phyloP scores from a whole-genome alignment of 1,140 invertebrate species.

The Thrips palmi region DNA sequence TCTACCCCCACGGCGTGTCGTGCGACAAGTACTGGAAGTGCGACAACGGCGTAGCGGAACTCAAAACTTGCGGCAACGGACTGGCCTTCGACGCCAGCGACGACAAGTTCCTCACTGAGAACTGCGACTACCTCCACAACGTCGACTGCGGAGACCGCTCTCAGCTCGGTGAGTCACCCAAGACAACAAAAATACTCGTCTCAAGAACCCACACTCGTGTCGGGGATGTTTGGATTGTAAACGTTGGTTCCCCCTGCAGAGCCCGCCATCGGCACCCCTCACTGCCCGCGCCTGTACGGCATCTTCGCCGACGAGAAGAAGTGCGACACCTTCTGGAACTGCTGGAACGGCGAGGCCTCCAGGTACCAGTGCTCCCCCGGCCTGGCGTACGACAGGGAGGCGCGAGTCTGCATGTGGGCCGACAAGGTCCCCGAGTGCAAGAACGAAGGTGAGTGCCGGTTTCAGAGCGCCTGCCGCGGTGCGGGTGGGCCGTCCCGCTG shows the following conservation, averaged over 20 bases:
- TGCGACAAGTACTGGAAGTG: conserved; percentile 96
- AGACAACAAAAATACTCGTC: conserved; percentile 6
- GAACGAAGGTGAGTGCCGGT: conserved; percentile 48
- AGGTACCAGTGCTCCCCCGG: conserved; percentile 87
- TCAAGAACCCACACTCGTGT: background rate
- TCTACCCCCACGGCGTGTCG: conserved; percentile 72
- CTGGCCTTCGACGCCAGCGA: conserved; percentile 80
- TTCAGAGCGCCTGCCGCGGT: too few relatives aligned
- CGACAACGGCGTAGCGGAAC: conserved; percentile 67
- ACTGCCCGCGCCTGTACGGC: conserved; percentile 75
- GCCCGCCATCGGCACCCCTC: conserved; percentile 63
- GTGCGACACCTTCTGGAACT: conserved; percentile 90
- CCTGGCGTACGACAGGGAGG: conserved; percentile 78
- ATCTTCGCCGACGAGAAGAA: conserved; percentile 78
- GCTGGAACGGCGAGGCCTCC: conserved; percentile 86
- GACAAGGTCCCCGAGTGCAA: conserved; percentile 83
- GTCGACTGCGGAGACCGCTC: conserved; percentile 81
- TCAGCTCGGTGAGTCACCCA: conserved; percentile 45
- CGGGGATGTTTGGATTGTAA: background rate
- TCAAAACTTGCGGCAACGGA: conserved; percentile 88
- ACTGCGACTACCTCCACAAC: conserved; percentile 89
- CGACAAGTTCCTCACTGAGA: conserved; percentile 75
- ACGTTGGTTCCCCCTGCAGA: conserved; percentile 30
- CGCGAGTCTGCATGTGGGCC: conserved; percentile 87
- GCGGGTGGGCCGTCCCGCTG: too few relatives aligned